Percentiles rank a stretch among this genome's conserved stretches.
These are phyloP conservation scores for Dermolepida albohirtum DNA, from an alignment of 2,888 invertebrate species.

Conservation along the genomic window DNA sequence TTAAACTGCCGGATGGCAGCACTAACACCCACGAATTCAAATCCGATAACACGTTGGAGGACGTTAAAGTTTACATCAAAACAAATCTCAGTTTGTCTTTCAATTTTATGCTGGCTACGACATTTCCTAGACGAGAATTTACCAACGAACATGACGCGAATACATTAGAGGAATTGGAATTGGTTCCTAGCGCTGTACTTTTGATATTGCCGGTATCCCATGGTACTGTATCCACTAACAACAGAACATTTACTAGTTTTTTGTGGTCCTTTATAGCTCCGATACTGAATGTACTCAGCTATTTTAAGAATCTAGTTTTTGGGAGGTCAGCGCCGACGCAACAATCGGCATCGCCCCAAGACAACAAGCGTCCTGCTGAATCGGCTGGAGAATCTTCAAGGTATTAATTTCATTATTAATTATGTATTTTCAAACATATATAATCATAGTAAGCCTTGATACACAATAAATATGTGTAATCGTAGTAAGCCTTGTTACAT, in stretches of 20 bases:
- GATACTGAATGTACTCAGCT: conserved; percentile 70
- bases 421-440: no score
- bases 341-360: conserved; percentile 56
- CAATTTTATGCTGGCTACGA: conserved; percentile 79
- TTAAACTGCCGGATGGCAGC: conserved; percentile 86
- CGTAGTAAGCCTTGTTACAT: no score
- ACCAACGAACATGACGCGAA: conserved; percentile 67
- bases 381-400: conserved; percentile 53
- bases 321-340: conserved; percentile 51
- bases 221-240: conserved; percentile 57
- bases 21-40: conserved; percentile 80
- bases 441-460: no score
- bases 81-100: conserved; percentile 62
- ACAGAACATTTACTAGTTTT: conserved; percentile 67
- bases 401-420: conserved; percentile 23
- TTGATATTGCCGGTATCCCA: conserved; percentile 75
- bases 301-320: conserved; percentile 66
- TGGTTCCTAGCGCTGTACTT: conserved; percentile 82
- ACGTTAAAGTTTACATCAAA: conserved; percentile 65
- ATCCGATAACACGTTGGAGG: conserved; percentile 73
- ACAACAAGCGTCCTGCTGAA: conserved; percentile 51
- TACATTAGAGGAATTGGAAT: conserved; percentile 74
- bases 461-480: no score
- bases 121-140: conserved; percentile 81
- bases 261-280: conserved; percentile 73